Evolutionary conservation across 1,140 invertebrate genomes (phyloP).

Genomic region (Augochlora pura): DNA sequence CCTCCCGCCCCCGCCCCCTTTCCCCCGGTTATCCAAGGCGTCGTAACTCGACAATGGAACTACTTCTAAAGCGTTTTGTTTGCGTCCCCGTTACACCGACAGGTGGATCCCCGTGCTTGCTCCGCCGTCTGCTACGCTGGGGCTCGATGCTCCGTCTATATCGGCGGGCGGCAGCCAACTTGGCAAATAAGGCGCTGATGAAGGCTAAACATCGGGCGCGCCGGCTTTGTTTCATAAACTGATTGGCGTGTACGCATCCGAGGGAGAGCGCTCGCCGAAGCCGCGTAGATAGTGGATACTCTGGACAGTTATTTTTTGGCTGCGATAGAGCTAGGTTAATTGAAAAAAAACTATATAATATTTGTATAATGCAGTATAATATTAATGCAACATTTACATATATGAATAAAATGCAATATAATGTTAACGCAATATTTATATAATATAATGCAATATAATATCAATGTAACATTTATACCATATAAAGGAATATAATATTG

Average conservation of each 20-base stretch:
- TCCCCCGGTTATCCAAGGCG: slow-evolving; percentile 13
- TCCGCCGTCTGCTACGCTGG: not conserved
- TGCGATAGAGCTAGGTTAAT: too few relatives aligned
- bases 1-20: not conserved
- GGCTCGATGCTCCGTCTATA: not conserved
- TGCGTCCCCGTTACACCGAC: slow-evolving; percentile 13
- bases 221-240: slow-evolving; percentile 7
- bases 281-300: too few relatives aligned
- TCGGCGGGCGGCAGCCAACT: not conserved
- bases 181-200: slow-evolving; percentile 7
- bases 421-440: too few relatives aligned
- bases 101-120: not conserved
- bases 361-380: too few relatives aligned
- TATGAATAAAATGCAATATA: too few relatives aligned
- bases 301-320: too few relatives aligned
- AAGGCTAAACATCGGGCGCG: not conserved
- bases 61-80: slow-evolving; percentile 23
- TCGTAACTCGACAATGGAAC: not conserved
- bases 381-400: too few relatives aligned
- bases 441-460: too few relatives aligned
- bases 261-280: not conserved
- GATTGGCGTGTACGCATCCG: not conserved
- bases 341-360: too few relatives aligned
- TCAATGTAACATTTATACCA: too few relatives aligned
- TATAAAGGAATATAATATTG: too few relatives aligned